Base-by-base conservation (phyloP, 2,113 vertebrate species). In the Triplophysa siluroides region DNA sequence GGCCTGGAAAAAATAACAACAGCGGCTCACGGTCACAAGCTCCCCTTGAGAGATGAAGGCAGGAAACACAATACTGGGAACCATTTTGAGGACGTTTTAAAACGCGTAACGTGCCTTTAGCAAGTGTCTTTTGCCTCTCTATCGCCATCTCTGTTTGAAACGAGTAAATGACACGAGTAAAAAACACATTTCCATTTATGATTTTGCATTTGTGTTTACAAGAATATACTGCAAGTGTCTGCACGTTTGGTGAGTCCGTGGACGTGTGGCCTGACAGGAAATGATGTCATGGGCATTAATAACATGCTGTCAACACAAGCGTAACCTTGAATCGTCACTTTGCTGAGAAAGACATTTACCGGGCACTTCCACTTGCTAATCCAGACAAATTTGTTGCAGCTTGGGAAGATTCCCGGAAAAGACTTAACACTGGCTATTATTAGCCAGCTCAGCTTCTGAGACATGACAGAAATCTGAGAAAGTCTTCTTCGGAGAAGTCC, bases 391-490 rank as follows among this genome's bases (percentile, higher is more conserved):
- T 78, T 74, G 41, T 81, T 67, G 43, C 72, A 84, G 78, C 83
- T 83, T 75, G 83, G 69, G 79, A 70, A 67, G 76, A 83, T 85
- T 85, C 85, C 85, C 86, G 38, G 66, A 82, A 80, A 78, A 86
- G 87, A 80, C 81, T 91, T 90, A 87, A 83, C 84, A 62, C 83
- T 12, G 2, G 63, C 82, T 92, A 91, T 90, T 88, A 86, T 90
- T 90, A 91, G 81, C 79, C 29, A 50, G 41, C 38, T 84, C 76
- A 86, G 88, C 85, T 78, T 70, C 67, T 56, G 71, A 88, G 87
- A 83, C 78, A 85, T 87, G 67, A 85, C 77, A 72, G 81, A 88
- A 85, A 89, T 85, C 26, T 11, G 26, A 70, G 60, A 52, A 26
- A 38, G 33, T 38, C 33, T 38, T 38, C 33, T 38, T 38, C 33